These are phyloP conservation scores for Conus betulinus DNA, from an alignment of 1,140 invertebrate genomes.

Conservation along the genomic window DNA sequence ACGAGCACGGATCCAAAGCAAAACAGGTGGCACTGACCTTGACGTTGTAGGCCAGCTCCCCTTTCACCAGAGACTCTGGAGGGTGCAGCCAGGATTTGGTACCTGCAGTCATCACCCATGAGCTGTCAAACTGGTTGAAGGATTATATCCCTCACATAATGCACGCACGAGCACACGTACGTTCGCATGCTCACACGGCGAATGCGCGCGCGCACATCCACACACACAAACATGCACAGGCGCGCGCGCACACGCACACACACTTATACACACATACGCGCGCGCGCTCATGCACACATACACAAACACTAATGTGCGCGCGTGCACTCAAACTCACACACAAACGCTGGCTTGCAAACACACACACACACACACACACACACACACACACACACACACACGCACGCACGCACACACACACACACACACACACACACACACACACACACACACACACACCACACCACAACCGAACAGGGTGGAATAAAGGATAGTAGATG, in stretches of 20 bases:
- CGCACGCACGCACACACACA: background rate
- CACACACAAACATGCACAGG: background rate
- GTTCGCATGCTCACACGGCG: background rate
- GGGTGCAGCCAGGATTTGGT: constrained; percentile 89
- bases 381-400: constrained; percentile 21
- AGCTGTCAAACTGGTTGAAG: too few species aligned
- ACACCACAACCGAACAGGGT: too few species aligned
- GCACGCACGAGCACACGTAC: background rate
- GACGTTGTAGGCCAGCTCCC: constrained; percentile 96
- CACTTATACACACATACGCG: too few species aligned
- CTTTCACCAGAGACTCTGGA: constrained; percentile 91
- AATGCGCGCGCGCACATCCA: background rate
- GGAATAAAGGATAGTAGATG: too few species aligned
- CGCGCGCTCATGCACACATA: background rate
- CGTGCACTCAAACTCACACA: background rate
- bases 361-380: background rate
- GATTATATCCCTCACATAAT: too few species aligned
- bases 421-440: constrained; percentile 20
- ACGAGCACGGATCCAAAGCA: too few species aligned
- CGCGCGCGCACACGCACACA: background rate
- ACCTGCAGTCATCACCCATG: constrained; percentile 40
- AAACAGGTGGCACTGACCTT: constrained; percentile 82
- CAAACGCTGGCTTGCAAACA: background rate
- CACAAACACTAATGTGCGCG: background rate
- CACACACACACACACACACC: background rate